Base-by-base conservation (phyloP, 2,888 invertebrate genomes). In the Brachynemurus nebulosus region DNA sequence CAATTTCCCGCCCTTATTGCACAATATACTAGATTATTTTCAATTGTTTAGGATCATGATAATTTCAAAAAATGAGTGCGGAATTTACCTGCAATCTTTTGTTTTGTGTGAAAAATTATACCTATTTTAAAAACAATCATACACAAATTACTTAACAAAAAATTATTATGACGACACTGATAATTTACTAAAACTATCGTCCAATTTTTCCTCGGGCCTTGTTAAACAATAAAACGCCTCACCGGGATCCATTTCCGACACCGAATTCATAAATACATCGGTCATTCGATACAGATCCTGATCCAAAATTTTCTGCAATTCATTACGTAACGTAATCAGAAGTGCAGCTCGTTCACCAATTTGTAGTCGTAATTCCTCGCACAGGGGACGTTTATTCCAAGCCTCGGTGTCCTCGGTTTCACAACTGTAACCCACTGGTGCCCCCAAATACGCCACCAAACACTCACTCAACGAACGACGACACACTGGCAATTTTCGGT, bases 361-460 rank as follows among this genome's bases (percentile, higher is more conserved):
- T 37, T 20, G 18, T n/a, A 7, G 6, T n/a, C 12, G 19, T 9
- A 37, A 18, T 2, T 7, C 12, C 4, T n/a, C 20, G 3, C 11
- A n/a, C 18, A 37, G 17, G 12, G 37, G 37, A 17, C 37, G 20
- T 37, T 37, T 11, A 20, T 19, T 37, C 37, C 37, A 37, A 6
- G 18, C 20, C 12, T 18, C 19, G 20, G 12, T 20, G 20, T 20
- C 17, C 9, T 12, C 20, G 6, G 12, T 9, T 12, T 37, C 37
- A 12, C 20, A 12, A 19, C 18, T 4, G 18, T 20, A 37, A 37
- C 20, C 12, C 1, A 6, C 19, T 2, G 37, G 37, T 20, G 37
- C 37, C 18, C 12, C 8, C 6, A 37, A 37, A 19, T 20, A 37
- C 16, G 12, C 12, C 18, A 20, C 11, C 12, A 37, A 37, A 37